Conservation (phyloP, 2,888 invertebrate species). For the Hesperia comma region DNA sequence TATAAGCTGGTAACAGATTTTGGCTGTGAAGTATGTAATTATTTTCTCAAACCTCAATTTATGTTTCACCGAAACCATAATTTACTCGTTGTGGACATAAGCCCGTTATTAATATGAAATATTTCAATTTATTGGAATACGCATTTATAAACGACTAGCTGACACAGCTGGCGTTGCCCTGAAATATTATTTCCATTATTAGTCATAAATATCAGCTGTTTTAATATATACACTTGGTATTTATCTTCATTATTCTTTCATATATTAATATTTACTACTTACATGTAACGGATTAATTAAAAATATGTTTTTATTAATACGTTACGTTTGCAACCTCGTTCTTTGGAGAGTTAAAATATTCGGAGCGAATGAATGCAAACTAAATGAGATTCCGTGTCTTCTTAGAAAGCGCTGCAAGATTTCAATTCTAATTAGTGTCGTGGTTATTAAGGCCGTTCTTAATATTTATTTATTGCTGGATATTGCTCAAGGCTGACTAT, state of each 20-base stretch:
- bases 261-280: too few relatives aligned
- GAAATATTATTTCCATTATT: not conserved
- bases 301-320: too few relatives aligned
- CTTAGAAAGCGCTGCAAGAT: conserved; percentile 16
- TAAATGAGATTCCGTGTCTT: conserved; percentile 17
- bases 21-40: conserved; percentile 15
- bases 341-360: conserved; percentile 14
- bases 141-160: not conserved
- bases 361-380: conserved; percentile 5
- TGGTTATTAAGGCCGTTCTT: conserved; percentile 17
- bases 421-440: conserved; percentile 26
- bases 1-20: conserved; percentile 12
- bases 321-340: not conserved
- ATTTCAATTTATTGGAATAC: not conserved
- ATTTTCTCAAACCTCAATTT: conserved; percentile 24
- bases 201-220: too few relatives aligned
- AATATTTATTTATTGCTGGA: conserved; percentile 14
- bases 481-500: too few relatives aligned
- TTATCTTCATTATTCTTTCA: too few relatives aligned
- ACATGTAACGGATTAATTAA: too few relatives aligned
- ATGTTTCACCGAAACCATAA: conserved; percentile 16
- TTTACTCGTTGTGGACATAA: conserved; percentile 15
- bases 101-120: conserved; percentile 15
- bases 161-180: too few relatives aligned
- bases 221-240: too few relatives aligned